phyloP scores from a whole-genome alignment of 2,113 vertebrate species.

The Vireo altiloquus region DNA sequence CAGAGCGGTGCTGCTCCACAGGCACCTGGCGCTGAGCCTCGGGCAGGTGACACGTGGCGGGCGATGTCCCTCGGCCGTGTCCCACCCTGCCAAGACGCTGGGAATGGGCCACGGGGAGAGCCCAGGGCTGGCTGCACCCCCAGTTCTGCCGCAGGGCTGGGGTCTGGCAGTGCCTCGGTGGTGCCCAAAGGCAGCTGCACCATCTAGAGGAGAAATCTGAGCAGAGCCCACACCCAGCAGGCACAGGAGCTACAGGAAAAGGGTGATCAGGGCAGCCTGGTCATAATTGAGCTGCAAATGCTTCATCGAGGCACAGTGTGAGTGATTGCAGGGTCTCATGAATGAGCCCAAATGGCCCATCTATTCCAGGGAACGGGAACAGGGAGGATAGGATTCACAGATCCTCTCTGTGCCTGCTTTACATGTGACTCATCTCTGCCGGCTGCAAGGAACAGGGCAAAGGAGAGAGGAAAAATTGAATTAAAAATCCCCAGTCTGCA shows the following conservation, averaged over 20 bases:
- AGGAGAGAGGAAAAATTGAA: not conserved
- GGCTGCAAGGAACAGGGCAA: not conserved
- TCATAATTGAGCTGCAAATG: not conserved
- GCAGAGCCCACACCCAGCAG: not conserved
- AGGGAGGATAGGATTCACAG: not conserved
- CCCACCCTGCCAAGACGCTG: not conserved
- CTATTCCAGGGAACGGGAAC: not conserved
- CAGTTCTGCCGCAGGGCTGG: not conserved
- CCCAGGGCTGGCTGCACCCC: not conserved
- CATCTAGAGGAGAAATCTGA: conserved; percentile 50
- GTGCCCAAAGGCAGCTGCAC: conserved; percentile 30
- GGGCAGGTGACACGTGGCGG: accelerated
- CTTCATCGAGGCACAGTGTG: accelerated
- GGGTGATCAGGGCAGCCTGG: not conserved
- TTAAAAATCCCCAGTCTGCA: not conserved
- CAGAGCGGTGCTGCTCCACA: not conserved
- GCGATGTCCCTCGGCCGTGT: not conserved
- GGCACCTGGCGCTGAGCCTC: not conserved
- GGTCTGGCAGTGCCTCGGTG: not conserved
- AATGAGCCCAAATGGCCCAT: not conserved
- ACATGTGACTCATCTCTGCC: not conserved
- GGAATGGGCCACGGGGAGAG: not conserved
- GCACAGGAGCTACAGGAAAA: not conserved
- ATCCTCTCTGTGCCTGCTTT: not conserved
- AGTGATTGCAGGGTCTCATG: not conserved